Evolutionary conservation across 1,140 invertebrate species (phyloP).

Genomic region (Druon quercuslanigerum): DNA sequence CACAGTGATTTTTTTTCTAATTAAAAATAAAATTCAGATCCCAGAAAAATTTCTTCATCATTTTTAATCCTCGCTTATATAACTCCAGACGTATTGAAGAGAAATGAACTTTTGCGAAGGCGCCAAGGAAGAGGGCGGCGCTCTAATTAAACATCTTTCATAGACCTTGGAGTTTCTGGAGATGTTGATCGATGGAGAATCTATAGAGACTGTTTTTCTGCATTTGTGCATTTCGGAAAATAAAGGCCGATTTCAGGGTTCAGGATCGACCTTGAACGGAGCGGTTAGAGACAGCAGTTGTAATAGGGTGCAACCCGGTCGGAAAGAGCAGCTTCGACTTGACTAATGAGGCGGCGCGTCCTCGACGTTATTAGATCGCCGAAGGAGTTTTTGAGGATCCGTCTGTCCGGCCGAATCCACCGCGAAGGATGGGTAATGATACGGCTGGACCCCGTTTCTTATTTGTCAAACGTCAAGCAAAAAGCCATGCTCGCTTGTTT

Average conservation of each 20-base stretch:
- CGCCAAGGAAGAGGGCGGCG: neutral
- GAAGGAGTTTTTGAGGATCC: conserved; percentile 74
- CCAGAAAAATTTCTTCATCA: too few relatives aligned
- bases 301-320: conserved; percentile 49
- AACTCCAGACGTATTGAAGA: too few relatives aligned
- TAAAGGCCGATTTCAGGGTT: conserved; percentile 5
- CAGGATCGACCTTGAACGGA: conserved; percentile 46
- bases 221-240: conserved; percentile 5
- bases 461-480: conserved; percentile 75
- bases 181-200: conserved; percentile 7
- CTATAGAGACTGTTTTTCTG: neutral
- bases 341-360: conserved; percentile 76
- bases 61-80: too few relatives aligned
- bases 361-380: conserved; percentile 75
- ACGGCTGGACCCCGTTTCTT: conserved; percentile 74
- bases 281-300: conserved; percentile 48
- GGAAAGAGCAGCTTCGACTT: conserved; percentile 59
- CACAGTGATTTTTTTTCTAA: too few relatives aligned
- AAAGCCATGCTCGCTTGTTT: conserved; percentile 52
- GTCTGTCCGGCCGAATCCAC: conserved; percentile 64
- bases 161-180: neutral
- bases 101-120: neutral
- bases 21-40: too few relatives aligned
- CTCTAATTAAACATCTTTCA: conserved; percentile 35
- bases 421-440: conserved; percentile 75